Evolutionary conservation across 2,113 vertebrate species (phyloP), one percentile per base, ranked within the genome.

Genomic region (Ceratotherium simum): DNA sequence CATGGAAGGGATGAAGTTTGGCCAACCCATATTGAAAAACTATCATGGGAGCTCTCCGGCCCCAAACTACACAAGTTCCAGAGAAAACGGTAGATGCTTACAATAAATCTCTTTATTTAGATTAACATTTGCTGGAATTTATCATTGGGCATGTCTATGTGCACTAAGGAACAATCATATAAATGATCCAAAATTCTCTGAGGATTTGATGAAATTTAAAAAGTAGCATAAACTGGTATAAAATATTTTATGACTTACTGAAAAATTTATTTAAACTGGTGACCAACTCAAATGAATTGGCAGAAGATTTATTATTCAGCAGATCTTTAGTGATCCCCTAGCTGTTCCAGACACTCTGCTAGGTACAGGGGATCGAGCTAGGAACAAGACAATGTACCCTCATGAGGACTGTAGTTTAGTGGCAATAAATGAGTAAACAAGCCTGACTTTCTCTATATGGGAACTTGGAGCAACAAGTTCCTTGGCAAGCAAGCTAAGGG

Each of bases 111-210:
- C 75, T 89, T 90, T 48, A 51, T 78, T 72, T 76, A 60, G n/a
- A 91, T 89, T 81, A 89, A 70, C n/a, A 67, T 60, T 76, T 76
- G 20, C 33, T 81, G 60, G 23, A 92, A 81, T 95, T 80, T 97
- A 76, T 91, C 76, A 51, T 58, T 89, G 54, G 27, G 17, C 20
- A 82, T 82, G 11, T 62, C 56, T 54, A 4, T 14, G 11, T 78
- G 13, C 8, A 78, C 73, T 60, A 92, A 87, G 33, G 27, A 91
- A 65, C 27, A 76, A 14, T n/a, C 54, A 42, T 27, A 6, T 42
- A 79, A 85, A 9, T 80, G 33, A 89, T 64, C 10, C 62, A 73
- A 81, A 94, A 70, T 54, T 95, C 25, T 83, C 76, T 64, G 70
- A 36, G 18, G 29, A 82, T 65, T 36, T 70, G 48, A 64, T 31